phyloP scores from a whole-genome alignment of 2,113 vertebrate species.

The Oxyruncus cristatus region DNA sequence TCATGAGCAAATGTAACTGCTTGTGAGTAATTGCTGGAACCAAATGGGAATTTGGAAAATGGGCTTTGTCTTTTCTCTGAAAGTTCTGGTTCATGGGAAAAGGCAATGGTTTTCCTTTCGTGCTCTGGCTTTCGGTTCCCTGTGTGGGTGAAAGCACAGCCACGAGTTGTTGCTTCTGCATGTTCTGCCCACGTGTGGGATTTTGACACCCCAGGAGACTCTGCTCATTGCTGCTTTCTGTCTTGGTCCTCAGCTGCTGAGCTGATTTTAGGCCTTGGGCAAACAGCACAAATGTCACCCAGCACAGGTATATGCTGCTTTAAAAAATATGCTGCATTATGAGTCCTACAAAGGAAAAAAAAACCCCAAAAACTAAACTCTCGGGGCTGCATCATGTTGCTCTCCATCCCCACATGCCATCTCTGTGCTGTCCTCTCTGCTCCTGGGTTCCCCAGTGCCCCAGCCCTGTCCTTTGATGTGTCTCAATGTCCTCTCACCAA shows the following conservation, averaged over 20 bases:
- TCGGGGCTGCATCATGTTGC: neutral
- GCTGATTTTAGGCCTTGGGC: neutral
- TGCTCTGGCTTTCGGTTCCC: neutral
- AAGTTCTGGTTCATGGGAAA: neutral
- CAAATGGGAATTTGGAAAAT: neutral
- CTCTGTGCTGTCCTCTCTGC: neutral
- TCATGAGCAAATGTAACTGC: neutral
- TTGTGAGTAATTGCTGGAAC: neutral
- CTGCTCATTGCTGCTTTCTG: neutral
- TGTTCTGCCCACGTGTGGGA: fast-evolving
- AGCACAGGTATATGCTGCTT: neutral
- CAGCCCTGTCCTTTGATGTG: neutral
- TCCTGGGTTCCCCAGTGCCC: neutral
- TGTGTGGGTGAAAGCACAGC: neutral
- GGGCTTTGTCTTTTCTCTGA: neutral
- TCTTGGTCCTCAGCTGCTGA: neutral
- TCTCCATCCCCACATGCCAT: neutral
- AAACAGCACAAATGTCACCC: neutral
- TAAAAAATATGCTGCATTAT: neutral
- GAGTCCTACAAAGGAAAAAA: neutral
- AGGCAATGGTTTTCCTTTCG: neutral
- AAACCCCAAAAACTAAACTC: too few relatives aligned
- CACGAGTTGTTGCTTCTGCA: fast-evolving
- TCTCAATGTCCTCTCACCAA: fast-evolving
- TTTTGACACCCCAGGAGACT: neutral